These are phyloP conservation scores for Dryadula phaetusa DNA, from an alignment of 2,888 invertebrate genomes.

Conservation along the genomic window DNA sequence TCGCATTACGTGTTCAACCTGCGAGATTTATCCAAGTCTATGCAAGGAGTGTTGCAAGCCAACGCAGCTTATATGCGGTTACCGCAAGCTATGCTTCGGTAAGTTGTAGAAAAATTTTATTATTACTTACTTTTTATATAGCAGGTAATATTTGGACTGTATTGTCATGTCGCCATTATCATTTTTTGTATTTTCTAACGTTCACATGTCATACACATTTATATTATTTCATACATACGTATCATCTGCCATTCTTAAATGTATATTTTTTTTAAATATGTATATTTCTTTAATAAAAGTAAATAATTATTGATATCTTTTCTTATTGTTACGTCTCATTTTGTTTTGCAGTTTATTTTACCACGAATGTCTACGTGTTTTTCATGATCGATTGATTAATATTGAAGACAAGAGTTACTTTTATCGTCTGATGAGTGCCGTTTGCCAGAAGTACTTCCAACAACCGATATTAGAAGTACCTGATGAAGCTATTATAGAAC, in stretches of 20 bases:
- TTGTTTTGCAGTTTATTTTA: constrained; percentile 88
- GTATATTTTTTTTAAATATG: no score
- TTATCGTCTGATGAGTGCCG: constrained; percentile 87
- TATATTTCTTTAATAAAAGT: no score
- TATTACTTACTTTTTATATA: no score
- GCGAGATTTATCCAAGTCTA: constrained; percentile 94
- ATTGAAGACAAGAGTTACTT: constrained; percentile 92
- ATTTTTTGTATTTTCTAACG: no score
- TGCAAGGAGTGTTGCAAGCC: constrained; percentile 95
- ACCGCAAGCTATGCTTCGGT: constrained; percentile 88
- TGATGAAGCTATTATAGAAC: constrained; percentile 82
- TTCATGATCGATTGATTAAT: constrained; percentile 95
- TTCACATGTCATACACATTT: no score
- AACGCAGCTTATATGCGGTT: constrained; percentile 88
- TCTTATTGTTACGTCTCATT: background rate
- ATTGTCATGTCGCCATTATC: no score
- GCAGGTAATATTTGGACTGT: no score
- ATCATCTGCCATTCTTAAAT: no score
- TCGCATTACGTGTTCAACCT: constrained; percentile 97
- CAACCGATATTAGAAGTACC: constrained; percentile 85
- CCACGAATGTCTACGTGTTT: constrained; percentile 95
- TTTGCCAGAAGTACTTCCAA: constrained; percentile 87
- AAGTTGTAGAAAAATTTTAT: background rate
- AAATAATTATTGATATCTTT: no score
- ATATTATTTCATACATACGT: no score